These are phyloP conservation scores for Stigmatopora nigra DNA, from an alignment of 2,113 vertebrate species.

Conservation along the genomic window DNA sequence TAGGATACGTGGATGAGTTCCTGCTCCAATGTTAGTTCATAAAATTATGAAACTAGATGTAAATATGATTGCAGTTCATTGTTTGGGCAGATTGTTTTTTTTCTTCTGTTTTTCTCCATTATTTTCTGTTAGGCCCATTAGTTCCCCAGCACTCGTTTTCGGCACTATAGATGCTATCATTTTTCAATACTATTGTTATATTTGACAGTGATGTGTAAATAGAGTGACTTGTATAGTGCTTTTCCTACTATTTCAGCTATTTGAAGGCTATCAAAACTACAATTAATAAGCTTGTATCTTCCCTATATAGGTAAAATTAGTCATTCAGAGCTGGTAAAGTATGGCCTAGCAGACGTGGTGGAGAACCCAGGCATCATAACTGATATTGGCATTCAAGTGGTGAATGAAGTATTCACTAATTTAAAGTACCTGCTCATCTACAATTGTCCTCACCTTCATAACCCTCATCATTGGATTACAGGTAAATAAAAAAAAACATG, in stretches of 20 bases:
- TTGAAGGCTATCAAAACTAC: too few species aligned
- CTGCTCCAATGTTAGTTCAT: constrained; percentile 85
- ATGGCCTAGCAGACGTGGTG: constrained; percentile 93
- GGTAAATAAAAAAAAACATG: constrained; percentile 54
- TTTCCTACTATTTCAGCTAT: too few species aligned
- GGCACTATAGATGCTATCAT: too few species aligned
- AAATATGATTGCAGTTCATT: not conserved
- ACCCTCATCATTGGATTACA: constrained; percentile 89
- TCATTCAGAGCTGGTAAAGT: constrained; percentile 92
- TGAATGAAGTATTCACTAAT: constrained; percentile 96
- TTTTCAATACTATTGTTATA: too few species aligned
- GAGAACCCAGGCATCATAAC: constrained; percentile 98
- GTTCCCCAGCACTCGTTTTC: too few species aligned
- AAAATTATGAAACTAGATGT: not conserved
- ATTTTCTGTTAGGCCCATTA: not conserved
- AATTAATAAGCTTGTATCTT: not conserved
- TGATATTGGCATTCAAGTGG: constrained; percentile 95
- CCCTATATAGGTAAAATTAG: constrained; percentile 84
- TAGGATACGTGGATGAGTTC: constrained; percentile 98
- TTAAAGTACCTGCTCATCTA: constrained; percentile 97
- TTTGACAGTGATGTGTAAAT: too few species aligned
- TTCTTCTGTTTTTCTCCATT: too few species aligned
- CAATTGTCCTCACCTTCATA: constrained; percentile 97
- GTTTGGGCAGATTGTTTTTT: not conserved
- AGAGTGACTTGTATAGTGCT: too few species aligned